Evolutionary conservation across 2,113 vertebrate species (phyloP).

Genomic region (Thunnus maccoyii): DNA sequence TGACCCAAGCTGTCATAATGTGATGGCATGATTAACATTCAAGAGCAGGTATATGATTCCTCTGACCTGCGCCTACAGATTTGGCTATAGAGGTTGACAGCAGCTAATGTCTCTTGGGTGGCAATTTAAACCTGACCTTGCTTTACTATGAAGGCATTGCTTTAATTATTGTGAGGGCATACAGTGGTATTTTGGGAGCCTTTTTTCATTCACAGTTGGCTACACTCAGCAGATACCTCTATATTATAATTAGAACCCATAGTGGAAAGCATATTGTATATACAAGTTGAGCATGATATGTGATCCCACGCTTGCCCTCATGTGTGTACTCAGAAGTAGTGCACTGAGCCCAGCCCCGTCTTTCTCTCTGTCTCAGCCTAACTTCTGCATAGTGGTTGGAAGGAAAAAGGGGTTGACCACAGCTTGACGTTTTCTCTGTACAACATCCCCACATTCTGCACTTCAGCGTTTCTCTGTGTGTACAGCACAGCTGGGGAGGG

Average conservation of each 20-base stretch:
- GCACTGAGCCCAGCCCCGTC: constrained; percentile 9
- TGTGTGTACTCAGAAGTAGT: constrained; percentile 33
- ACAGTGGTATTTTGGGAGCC: constrained; percentile 2
- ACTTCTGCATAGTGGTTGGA: not conserved
- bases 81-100: not conserved
- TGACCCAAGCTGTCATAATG: not conserved
- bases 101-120: constrained; percentile 11
- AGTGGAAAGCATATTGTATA: constrained; percentile 12
- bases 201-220: constrained; percentile 11
- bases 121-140: constrained; percentile 2
- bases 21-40: not conserved
- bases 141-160: not conserved
- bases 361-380: not conserved
- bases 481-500: constrained; percentile 11
- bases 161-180: constrained; percentile 6
- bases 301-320: constrained; percentile 1
- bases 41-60: not conserved
- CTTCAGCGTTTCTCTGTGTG: constrained; percentile 37
- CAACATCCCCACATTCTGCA: constrained; percentile 22
- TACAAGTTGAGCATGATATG: constrained; percentile 16
- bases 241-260: constrained; percentile 34
- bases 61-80: not conserved
- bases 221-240: constrained; percentile 8
- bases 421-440: not conserved
- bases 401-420: constrained; percentile 27